Evolutionary conservation across 2,113 vertebrate genomes (phyloP).

Genomic region (Ctenomys sociabilis): DNA sequence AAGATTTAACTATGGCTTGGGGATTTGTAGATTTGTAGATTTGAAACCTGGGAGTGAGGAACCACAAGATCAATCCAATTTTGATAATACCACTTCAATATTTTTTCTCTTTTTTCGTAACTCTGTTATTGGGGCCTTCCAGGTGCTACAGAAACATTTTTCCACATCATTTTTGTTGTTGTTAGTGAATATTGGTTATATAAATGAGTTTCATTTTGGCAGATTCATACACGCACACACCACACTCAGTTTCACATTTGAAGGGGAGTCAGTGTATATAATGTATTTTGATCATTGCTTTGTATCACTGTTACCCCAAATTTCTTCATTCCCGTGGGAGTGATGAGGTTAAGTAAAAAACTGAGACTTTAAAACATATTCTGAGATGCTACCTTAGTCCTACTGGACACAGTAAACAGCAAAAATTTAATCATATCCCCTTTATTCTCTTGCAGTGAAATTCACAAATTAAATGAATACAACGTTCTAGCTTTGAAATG

Average conservation of each 20-base stretch:
- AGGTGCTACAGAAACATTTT: background rate
- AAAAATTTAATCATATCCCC: background rate
- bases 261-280: background rate
- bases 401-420: background rate
- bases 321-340: background rate
- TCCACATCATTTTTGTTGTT: background rate
- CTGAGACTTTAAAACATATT: background rate
- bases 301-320: background rate
- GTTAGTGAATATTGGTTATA: background rate
- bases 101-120: background rate
- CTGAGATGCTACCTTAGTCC: background rate
- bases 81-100: background rate
- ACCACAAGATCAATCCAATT: fast-evolving
- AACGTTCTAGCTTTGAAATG: slow-evolving; percentile 14
- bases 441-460: background rate
- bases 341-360: background rate
- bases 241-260: background rate
- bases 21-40: background rate
- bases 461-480: background rate
- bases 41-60: background rate
- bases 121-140: fast-evolving
- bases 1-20: background rate
- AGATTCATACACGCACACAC: background rate
- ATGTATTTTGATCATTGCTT: background rate
- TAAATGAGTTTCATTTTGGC: background rate